A percentile compares a stretch with the other conserved stretches of the same genome.
These are phyloP conservation scores for Agrilus planipennis DNA, from an alignment of 1,140 invertebrate species.

Conservation along the genomic window DNA sequence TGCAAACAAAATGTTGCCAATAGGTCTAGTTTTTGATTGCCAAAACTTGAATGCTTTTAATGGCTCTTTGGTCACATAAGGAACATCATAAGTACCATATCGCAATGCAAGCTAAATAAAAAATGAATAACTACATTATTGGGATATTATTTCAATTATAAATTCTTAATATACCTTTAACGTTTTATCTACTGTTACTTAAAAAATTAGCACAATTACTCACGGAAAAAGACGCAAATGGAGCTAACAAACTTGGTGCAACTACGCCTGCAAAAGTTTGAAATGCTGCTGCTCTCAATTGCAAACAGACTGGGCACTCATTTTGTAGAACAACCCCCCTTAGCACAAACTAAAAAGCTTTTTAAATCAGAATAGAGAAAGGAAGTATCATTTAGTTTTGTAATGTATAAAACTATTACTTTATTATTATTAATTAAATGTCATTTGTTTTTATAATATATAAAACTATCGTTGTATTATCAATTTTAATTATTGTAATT, in stretches of 20 bases:
- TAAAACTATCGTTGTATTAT: not conserved
- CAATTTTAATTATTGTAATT: slow-evolving; percentile 3
- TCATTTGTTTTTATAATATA: too few species aligned
- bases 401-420: not conserved
- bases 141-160: not conserved
- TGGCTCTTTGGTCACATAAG: slow-evolving; percentile 34
- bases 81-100: slow-evolving; percentile 36
- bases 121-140: not conserved
- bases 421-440: too few species aligned
- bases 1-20: slow-evolving; percentile 28
- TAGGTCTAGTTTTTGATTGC: slow-evolving; percentile 31
- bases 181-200: not conserved
- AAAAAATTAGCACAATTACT: slow-evolving; percentile 5
- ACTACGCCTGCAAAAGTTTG: slow-evolving; percentile 30
- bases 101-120: slow-evolving; percentile 33
- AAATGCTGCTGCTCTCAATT: slow-evolving; percentile 32
- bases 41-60: slow-evolving; percentile 31
- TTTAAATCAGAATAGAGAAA: not conserved
- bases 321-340: slow-evolving; percentile 29
- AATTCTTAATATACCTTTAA: not conserved
- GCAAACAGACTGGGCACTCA: slow-evolving; percentile 33
- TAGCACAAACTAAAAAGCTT: slow-evolving; percentile 29
- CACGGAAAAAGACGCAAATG: slow-evolving; percentile 33
- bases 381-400: not conserved
- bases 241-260: slow-evolving; percentile 34